Percentiles rank a stretch among this genome's conserved stretches.
phyloP scores from a whole-genome alignment of 1,140 invertebrate genomes.

The Archegozetes longisetosus region DNA sequence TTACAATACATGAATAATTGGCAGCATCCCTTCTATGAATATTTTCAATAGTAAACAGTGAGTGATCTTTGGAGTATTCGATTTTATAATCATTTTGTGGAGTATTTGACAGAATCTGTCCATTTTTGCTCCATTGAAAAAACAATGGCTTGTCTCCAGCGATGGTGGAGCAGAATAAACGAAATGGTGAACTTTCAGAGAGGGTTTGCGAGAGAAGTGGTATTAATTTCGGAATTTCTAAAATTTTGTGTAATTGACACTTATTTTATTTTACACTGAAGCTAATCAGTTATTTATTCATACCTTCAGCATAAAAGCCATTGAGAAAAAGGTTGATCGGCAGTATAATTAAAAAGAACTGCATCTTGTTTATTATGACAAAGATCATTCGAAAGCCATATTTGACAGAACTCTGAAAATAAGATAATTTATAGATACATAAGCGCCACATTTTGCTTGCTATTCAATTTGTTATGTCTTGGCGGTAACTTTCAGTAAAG shows the following conservation, averaged over 20 bases:
- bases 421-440: too few species aligned
- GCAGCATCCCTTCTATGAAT: slow-evolving; percentile 40
- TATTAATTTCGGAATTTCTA: background rate
- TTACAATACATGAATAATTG: slow-evolving; percentile 54
- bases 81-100: background rate
- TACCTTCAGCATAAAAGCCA: background rate
- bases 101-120: background rate
- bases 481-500: too few species aligned
- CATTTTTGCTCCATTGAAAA: slow-evolving; percentile 15
- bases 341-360: too few species aligned
- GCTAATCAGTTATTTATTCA: background rate
- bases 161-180: background rate
- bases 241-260: background rate
- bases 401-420: too few species aligned
- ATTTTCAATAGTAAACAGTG: slow-evolving; percentile 27
- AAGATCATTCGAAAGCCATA: too few species aligned
- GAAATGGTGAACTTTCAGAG: slow-evolving; percentile 6
- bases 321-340: background rate
- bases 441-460: too few species aligned
- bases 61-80: slow-evolving; percentile 12
- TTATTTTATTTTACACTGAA: background rate
- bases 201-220: background rate
- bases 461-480: too few species aligned
- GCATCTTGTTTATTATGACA: too few species aligned
- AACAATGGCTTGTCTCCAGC: background rate